A percentile compares a stretch with the other conserved stretches of the same genome.
Evolutionary conservation across 2,113 vertebrate species (phyloP).

Genomic region (Mystacornis crossleyi): DNA sequence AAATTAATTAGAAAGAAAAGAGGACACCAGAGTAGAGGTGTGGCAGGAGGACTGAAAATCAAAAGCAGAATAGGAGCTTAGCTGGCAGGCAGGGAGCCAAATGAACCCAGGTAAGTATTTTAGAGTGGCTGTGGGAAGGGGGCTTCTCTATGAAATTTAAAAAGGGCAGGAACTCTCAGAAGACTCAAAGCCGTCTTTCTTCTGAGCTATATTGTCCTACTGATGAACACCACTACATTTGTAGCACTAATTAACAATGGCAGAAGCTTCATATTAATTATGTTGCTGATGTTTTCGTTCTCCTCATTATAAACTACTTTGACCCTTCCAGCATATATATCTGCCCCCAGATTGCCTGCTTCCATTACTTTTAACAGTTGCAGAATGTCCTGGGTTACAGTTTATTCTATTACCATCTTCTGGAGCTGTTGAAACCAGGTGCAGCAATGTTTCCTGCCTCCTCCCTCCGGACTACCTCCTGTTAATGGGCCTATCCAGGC

Average conservation of each 20-base stretch:
- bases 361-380: conserved; percentile 1
- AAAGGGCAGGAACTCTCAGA: not conserved
- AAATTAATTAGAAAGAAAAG: not conserved
- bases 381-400: not conserved
- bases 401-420: no score
- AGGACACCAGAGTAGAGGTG: not conserved
- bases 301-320: not conserved
- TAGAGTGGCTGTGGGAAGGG: not conserved
- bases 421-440: no score
- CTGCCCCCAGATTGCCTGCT: not conserved
- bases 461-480: no score
- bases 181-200: not conserved
- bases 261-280: not conserved
- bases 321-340: not conserved
- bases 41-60: not conserved
- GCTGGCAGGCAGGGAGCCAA: not conserved
- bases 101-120: not conserved
- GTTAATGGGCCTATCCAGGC: no score
- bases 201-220: not conserved
- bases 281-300: not conserved
- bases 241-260: not conserved
- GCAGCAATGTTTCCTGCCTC: no score
- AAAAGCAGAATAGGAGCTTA: not conserved
- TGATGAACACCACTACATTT: not conserved
- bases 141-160: not conserved